A percentile compares a stretch with the other conserved stretches of the same genome.
These are phyloP conservation scores for Myotis yumanensis DNA, from an alignment of 2,113 vertebrate species.

Conservation along the genomic window DNA sequence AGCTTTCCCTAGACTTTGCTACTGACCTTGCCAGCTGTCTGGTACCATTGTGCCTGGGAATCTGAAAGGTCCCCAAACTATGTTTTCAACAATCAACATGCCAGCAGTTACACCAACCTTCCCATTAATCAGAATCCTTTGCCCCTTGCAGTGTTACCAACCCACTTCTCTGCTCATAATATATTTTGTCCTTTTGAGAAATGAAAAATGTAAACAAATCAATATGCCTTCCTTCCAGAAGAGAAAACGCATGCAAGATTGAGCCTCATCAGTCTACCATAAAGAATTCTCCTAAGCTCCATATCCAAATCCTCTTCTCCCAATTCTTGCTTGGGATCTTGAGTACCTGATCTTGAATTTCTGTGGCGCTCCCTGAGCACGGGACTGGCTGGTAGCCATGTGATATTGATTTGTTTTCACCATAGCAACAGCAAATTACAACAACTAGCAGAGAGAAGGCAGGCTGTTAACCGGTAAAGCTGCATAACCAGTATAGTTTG, in stretches of 20 bases:
- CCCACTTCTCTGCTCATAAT: neutral
- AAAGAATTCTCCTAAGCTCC: slow-evolving; percentile 19
- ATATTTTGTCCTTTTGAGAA: slow-evolving; percentile 34
- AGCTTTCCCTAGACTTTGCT: neutral
- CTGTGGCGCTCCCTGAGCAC: slow-evolving; percentile 22
- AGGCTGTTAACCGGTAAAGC: slow-evolving; percentile 55
- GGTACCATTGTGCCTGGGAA: neutral
- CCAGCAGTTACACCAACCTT: neutral
- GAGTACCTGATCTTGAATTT: slow-evolving; percentile 62
- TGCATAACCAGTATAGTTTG: slow-evolving; percentile 30
- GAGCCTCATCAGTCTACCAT: neutral
- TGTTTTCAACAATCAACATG: neutral
- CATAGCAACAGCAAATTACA: slow-evolving; percentile 80
- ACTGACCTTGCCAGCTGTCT: neutral
- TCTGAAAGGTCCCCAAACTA: neutral
- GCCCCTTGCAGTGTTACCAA: neutral
- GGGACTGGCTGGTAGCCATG: slow-evolving; percentile 70
- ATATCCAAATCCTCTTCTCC: neutral
- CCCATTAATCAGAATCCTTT: neutral
- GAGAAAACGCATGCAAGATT: neutral
- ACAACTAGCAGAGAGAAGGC: slow-evolving; percentile 65
- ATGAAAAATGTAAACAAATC: slow-evolving; percentile 50
- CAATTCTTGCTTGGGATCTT: slow-evolving; percentile 43
- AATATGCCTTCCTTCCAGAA: neutral
- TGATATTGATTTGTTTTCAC: slow-evolving; percentile 81